Percentiles rank a stretch among this genome's conserved stretches.
Conservation (phyloP, 2,888 invertebrate genomes). For the Acronicta aceris region DNA sequence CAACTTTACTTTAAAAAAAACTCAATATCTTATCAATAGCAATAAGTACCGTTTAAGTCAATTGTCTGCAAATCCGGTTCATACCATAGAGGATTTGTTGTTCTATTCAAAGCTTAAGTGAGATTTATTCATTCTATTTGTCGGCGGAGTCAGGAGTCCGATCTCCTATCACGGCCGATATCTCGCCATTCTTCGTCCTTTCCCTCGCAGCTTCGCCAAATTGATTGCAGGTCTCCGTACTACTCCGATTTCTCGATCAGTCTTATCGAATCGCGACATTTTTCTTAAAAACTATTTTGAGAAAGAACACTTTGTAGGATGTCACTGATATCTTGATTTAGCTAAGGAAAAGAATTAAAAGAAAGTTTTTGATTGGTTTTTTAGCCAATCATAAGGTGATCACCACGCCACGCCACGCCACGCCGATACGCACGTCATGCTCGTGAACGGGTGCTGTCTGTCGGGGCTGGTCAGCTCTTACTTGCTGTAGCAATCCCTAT, state of each 20-base stretch:
- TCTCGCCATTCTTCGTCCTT: constrained; percentile 47
- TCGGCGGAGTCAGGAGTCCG: constrained; percentile 42
- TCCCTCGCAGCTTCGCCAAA: constrained; percentile 43
- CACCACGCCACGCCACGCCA: no score
- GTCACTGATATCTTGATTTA: constrained; percentile 19
- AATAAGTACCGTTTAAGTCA: neutral
- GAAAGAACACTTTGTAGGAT: constrained; percentile 16
- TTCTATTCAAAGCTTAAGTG: constrained; percentile 48
- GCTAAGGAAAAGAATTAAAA: neutral
- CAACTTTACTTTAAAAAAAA: no score
- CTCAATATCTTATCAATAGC: no score
- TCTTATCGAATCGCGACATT: constrained; percentile 41
- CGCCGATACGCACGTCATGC: no score
- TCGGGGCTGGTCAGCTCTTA: no score
- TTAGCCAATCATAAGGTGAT: no score
- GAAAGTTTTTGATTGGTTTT: constrained; percentile 10
- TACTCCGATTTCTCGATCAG: constrained; percentile 41
- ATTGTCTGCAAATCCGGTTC: neutral
- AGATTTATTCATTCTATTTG: constrained; percentile 61
- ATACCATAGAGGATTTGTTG: constrained; percentile 37
- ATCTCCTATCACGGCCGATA: constrained; percentile 45
- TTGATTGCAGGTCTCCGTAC: constrained; percentile 45
- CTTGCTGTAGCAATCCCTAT: no score
- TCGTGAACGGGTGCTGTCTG: no score
- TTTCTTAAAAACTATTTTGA: constrained; percentile 31